Conservation (phyloP, 2,113 vertebrate genomes). For the Puntigrus tetrazona region DNA sequence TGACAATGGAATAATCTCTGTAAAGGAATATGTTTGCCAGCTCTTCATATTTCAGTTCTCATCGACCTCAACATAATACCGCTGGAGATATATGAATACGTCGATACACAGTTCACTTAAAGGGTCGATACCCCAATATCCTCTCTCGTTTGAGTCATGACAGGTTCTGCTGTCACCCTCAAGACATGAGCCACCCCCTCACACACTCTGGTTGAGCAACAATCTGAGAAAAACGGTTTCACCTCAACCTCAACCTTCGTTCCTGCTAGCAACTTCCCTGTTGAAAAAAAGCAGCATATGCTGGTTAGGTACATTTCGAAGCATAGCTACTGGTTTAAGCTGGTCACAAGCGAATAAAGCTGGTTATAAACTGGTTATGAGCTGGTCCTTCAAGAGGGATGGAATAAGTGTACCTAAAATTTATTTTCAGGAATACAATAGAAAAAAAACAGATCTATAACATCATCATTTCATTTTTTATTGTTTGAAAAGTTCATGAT, state of each 20-base stretch:
- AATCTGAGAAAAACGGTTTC: neutral
- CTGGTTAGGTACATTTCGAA: no score
- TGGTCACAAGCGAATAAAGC: no score
- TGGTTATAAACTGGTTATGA: no score
- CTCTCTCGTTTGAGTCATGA: neutral
- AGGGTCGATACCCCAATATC: conserved; percentile 3
- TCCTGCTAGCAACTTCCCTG: neutral
- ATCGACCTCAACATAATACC: neutral
- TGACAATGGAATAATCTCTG: neutral
- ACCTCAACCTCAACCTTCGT: neutral
- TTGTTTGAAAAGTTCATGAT: no score
- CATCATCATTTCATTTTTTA: no score
- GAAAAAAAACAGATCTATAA: neutral
- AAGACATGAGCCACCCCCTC: neutral
- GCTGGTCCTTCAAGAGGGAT: neutral
- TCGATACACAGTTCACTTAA: neutral
- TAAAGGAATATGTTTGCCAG: neutral
- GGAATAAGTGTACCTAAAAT: neutral
- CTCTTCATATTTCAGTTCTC: conserved; percentile 1
- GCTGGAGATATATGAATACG: conserved; percentile 20
- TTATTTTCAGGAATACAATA: neutral
- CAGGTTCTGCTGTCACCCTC: neutral
- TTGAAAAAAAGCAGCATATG: neutral
- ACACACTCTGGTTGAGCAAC: neutral
- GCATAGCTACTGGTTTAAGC: no score